phyloP scores from a whole-genome alignment of 2,797 vertebrate genomes.

The Natrix natrix region DNA sequence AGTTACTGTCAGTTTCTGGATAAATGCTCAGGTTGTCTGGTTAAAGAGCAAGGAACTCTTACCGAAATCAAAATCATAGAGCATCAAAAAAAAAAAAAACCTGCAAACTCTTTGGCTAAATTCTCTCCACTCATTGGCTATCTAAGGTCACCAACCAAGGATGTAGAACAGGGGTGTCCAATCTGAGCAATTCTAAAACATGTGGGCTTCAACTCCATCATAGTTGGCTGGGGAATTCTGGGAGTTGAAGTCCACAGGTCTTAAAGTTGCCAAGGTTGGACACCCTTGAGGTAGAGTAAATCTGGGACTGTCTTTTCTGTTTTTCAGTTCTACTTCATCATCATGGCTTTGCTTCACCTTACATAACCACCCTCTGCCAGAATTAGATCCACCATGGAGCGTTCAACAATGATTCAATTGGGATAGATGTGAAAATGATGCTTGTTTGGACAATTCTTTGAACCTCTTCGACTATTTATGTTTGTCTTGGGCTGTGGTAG shows the following conservation, averaged over 20 bases:
- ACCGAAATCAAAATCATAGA: neutral
- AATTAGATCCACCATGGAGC: neutral
- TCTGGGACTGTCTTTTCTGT: neutral
- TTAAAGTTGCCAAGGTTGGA: neutral
- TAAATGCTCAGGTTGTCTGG: neutral
- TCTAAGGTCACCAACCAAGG: neutral
- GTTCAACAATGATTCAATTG: neutral
- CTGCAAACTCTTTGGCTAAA: neutral
- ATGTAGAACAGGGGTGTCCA: neutral
- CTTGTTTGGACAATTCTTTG: slow-evolving; percentile 9
- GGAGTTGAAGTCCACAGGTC: neutral
- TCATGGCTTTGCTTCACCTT: neutral
- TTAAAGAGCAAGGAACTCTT: neutral
- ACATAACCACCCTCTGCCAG: neutral
- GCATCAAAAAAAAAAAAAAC: neutral
- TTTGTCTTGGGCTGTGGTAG: neutral
- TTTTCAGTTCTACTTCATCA: neutral
- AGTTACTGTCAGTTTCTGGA: neutral
- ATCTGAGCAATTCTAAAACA: neutral
- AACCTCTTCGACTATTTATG: neutral
- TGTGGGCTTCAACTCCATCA: neutral
- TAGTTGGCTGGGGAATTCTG: neutral
- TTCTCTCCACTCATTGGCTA: neutral
- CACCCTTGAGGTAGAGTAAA: neutral
- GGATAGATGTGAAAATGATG: neutral